Percentiles rank a stretch among this genome's conserved stretches.
Conservation (phyloP, 1,140 invertebrate species). For the Caenorhabditis remanei region DNA sequence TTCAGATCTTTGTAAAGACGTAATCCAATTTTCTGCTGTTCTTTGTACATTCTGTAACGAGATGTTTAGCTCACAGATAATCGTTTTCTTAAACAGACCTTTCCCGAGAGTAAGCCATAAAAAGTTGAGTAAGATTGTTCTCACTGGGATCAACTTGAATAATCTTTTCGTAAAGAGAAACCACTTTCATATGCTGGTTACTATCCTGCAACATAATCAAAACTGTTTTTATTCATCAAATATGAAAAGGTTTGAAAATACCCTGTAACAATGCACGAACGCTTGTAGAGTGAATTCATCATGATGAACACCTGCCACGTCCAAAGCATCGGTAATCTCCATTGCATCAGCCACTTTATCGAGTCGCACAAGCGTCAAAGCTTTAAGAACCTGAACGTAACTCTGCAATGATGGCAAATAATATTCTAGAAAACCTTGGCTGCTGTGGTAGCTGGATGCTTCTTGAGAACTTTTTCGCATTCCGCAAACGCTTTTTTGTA, state of each 20-base stretch:
- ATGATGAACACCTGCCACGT: slow-evolving; percentile 25
- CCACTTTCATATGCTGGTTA: slow-evolving; percentile 2
- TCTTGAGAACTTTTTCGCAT: slow-evolving; percentile 44
- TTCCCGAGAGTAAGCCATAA: slow-evolving; percentile 46
- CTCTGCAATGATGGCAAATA: not conserved
- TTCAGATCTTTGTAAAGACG: slow-evolving; percentile 25
- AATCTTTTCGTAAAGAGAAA: slow-evolving; percentile 24
- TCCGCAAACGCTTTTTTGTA: slow-evolving; percentile 46
- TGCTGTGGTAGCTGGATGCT: slow-evolving; percentile 16
- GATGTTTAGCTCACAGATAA: not conserved
- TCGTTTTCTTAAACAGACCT: not conserved
- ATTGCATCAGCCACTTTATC: not conserved
- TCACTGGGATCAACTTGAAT: slow-evolving; percentile 13
- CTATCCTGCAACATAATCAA: not conserved
- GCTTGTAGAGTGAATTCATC: slow-evolving; percentile 40
- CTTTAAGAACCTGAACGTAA: slow-evolving; percentile 27
- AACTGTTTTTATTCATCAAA: not conserved
- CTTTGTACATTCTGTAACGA: slow-evolving; percentile 37
- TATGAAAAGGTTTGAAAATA: not conserved
- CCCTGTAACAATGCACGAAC: slow-evolving; percentile 44
- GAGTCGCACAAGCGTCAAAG: slow-evolving; percentile 7
- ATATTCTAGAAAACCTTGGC: slow-evolving; percentile 4
- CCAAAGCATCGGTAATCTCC: slow-evolving; percentile 11
- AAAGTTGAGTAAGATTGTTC: slow-evolving; percentile 45
- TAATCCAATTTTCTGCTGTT: slow-evolving; percentile 43